Evolutionary conservation across 2,113 vertebrate genomes (phyloP).

Genomic region (Aldabrachelys gigantea): DNA sequence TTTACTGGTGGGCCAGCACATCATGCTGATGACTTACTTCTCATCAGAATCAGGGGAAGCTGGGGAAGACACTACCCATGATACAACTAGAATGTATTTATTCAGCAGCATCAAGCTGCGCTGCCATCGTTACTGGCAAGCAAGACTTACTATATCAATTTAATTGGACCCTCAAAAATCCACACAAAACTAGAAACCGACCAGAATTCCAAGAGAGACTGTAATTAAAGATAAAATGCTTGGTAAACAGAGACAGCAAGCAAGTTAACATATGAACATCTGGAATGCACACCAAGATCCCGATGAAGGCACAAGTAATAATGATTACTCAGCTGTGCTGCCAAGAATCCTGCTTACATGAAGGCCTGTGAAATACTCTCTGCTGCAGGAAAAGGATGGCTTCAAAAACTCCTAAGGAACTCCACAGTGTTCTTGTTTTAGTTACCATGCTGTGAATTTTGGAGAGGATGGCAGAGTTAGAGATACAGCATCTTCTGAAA

Average conservation of each 20-base stretch:
- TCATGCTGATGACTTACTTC: background rate
- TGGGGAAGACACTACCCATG: background rate
- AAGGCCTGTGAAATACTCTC: background rate
- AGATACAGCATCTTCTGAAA: background rate
- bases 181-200: background rate
- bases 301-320: background rate
- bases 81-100: background rate
- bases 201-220: background rate
- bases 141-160: constrained; percentile 19
- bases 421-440: background rate
- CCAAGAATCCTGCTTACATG: background rate
- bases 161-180: constrained; percentile 13
- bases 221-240: constrained; percentile 21
- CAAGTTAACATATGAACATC: background rate
- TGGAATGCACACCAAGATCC: background rate
- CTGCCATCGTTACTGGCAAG: background rate
- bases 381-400: background rate
- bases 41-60: background rate
- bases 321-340: background rate
- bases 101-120: background rate
- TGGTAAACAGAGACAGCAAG: constrained; percentile 11
- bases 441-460: background rate
- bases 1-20: background rate
- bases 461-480: background rate
- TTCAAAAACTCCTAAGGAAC: background rate